These are phyloP conservation scores for Andrena bucephala DNA, from an alignment of 2,888 invertebrate genomes.

Conservation along the genomic window DNA sequence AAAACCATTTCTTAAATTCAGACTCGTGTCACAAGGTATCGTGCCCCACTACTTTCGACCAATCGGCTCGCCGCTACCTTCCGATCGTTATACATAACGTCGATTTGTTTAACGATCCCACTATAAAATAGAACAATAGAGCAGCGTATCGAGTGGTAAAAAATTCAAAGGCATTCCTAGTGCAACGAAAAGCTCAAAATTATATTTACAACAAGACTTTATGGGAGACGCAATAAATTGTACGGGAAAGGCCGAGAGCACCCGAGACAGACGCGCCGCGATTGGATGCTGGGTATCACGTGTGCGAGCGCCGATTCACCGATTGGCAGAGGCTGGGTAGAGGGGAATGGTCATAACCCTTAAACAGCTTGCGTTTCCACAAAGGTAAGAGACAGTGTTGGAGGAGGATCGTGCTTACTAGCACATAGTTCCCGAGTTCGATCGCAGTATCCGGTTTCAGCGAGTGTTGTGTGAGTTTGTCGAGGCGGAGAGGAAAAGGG, in stretches of 20 bases:
- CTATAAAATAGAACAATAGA: neutral
- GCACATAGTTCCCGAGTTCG: constrained; percentile 51
- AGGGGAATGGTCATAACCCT: constrained; percentile 54
- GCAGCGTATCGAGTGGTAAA: neutral
- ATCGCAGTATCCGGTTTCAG: constrained; percentile 59
- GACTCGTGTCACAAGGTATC: constrained; percentile 44
- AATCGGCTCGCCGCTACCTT: constrained; percentile 59
- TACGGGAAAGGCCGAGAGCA: constrained; percentile 39
- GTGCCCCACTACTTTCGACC: constrained; percentile 53
- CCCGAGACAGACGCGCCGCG: constrained; percentile 10
- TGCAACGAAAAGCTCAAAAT: constrained; percentile 12
- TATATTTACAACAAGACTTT: neutral
- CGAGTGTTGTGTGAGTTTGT: constrained; percentile 49
- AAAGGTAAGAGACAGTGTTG: constrained; percentile 71
- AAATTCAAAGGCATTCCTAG: constrained; percentile 6
- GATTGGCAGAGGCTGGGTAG: constrained; percentile 38
- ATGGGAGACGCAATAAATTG: neutral
- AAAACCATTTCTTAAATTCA: constrained; percentile 48
- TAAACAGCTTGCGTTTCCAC: constrained; percentile 67
- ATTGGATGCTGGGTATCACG: constrained; percentile 38
- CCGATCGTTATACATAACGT: constrained; percentile 75
- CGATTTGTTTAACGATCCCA: constrained; percentile 31
- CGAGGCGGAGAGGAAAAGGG: constrained; percentile 14
- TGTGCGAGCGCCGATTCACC: neutral
- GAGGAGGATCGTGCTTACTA: constrained; percentile 62